These are phyloP conservation scores for Amphiura filiformis DNA, from an alignment of 35 echinoderm and acorn worm species.

Conservation along the genomic window DNA sequence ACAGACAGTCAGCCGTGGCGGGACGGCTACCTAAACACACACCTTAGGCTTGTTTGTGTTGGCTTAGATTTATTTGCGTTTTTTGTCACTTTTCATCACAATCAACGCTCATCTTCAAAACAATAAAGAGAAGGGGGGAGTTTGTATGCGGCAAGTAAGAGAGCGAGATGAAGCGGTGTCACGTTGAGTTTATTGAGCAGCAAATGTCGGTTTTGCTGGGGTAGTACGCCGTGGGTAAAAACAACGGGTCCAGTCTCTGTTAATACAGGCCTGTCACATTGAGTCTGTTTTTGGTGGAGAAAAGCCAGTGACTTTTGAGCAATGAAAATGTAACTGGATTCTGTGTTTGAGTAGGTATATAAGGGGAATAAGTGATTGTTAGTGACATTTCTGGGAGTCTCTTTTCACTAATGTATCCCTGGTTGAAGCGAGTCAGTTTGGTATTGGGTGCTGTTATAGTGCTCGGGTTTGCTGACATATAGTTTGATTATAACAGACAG, in stretches of 20 bases:
- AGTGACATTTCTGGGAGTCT: slow-evolving; percentile 5
- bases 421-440: too few relatives aligned
- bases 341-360: neutral
- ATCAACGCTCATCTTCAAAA: slow-evolving; percentile 12
- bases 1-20: neutral
- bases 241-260: neutral
- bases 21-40: slow-evolving; percentile 6
- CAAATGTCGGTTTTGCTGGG: neutral
- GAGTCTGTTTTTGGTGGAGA: neutral
- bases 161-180: neutral
- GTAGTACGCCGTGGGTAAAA: neutral
- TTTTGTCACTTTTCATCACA: slow-evolving; percentile 10
- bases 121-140: neutral
- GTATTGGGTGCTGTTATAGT: too few relatives aligned
- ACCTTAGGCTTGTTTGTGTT: slow-evolving; percentile 7
- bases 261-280: neutral
- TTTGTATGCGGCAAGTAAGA: neutral
- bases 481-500: too few relatives aligned
- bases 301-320: neutral
- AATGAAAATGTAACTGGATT: slow-evolving; percentile 10
- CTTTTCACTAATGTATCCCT: neutral
- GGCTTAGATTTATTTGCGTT: slow-evolving; percentile 2
- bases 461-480: too few relatives aligned
- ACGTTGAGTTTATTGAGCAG: neutral
- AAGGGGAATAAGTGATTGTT: neutral